Evolutionary conservation across 2,797 vertebrate genomes (phyloP), one percentile per base, ranked within the genome.

Genomic region (Characodon lateralis): DNA sequence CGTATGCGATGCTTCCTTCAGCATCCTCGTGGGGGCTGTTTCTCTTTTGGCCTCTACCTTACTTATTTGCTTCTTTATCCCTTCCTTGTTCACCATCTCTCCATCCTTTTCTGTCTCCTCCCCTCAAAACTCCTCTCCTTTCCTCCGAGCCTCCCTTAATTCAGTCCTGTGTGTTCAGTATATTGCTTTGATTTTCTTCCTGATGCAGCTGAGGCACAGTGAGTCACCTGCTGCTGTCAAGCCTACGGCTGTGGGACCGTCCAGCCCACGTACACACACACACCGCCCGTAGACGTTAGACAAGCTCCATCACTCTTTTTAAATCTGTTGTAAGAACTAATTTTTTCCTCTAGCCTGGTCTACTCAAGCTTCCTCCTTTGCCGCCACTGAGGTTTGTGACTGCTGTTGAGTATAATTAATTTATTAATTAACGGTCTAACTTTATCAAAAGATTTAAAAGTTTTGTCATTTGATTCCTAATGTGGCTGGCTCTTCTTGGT

Each of bases 201-300:
- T 84, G 72, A 74, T 89, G 31, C 0, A 14, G 51, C 83, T 80
- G 79, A 74, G 81, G 79, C 81, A 77, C 72, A 46, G 65, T 92
- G 91, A 91, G 79, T 90, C 91, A 83, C 83, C 87, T 87, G 87
- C 86, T 85, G 87, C 88, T 88, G 87, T 91, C 78, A 55, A 80
- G 83, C 87, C 79, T 73, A 72, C 10, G 72, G 88, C 71, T 84
- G 84, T 77, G 65, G 79, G 79, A 82, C 87, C 73, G 41, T 88
- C 85, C 83, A 82, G 59, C 85, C 80, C 73, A 83, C 77, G 56
- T 72, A 73, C 71, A 66, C 80, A 68, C 81, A 86, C 74, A 73
- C 72, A 2, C 13, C 18, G 16, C 50, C 20, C 7, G 53, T 55
- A 6, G 1, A 55, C 22, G 53, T 55, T 55, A 55, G 20, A 55